Evolutionary conservation across 2,888 invertebrate species (phyloP), one percentile per base, ranked within the genome.

Genomic region (Apamea crenata): DNA sequence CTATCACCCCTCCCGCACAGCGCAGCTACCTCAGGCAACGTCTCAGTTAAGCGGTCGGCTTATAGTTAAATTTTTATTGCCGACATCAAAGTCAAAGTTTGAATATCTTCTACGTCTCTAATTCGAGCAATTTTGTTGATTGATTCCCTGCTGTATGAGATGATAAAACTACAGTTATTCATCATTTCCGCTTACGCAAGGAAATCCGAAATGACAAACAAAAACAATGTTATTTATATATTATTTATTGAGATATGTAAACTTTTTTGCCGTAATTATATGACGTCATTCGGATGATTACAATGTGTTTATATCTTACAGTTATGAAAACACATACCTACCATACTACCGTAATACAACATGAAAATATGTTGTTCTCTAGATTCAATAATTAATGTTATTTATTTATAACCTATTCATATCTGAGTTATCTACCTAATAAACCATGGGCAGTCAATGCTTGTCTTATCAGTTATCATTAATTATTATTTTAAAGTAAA

Each of bases 221-320:
- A 56, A 71, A 74, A 84, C 72, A 85, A 81, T 40, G 56, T 59
- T 10, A 44, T 44, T 10, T 71, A 44, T 16, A 32, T 32, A 71
- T 40, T 21, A 29, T n/a, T 21, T 53, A 69, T 80, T n/a, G n/a
- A n/a, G n/a, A 1, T 44, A 36, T 32, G 56, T 47, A 25, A 53
- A 61, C 56, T 25, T 65, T 53, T 53, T 71, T 75, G 21, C 14
- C 44, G 40, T 69, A 65, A 71, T 12, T 63, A 36, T 61, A 2
- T 82, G 83, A 84, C 86, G 86, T 86, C 75, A 82, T 36, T 40
- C 32, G 67, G 6, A 53, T 53, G 67, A 78, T 86, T 50, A 59
- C 32, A 70, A 53, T 36, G 47, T 65, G 77, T 86, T 82, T 65
- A 67, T 74, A 72, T 21, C 56, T 63, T 61, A 77, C 67, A 65